A percentile compares a stretch with the other conserved stretches of the same genome.
Evolutionary conservation across 2,888 invertebrate genomes (phyloP).

Genomic region (Monoplex corrugatus): DNA sequence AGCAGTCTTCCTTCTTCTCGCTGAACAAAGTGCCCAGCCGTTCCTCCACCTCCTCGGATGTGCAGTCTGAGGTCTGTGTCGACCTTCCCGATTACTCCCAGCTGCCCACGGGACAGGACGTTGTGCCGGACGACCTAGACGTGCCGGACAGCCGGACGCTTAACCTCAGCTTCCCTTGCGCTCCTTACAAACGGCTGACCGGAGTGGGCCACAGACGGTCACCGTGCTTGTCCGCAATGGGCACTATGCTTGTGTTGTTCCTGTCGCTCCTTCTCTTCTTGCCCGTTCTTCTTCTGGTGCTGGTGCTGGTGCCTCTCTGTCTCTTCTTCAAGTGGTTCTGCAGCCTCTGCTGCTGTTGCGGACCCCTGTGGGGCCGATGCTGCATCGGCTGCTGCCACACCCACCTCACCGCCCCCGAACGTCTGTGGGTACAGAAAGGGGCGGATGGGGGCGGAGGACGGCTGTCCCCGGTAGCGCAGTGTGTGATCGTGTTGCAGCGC

Average conservation of each 20-base stretch:
- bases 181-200: slow-evolving; percentile 80
- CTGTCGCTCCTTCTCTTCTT: slow-evolving; percentile 82
- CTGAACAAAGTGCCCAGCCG: slow-evolving; percentile 51
- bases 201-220: slow-evolving; percentile 81
- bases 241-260: slow-evolving; percentile 75
- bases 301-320: slow-evolving; percentile 81
- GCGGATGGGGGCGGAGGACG: slow-evolving; percentile 56
- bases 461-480: slow-evolving; percentile 81
- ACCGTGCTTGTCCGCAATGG: slow-evolving; percentile 71
- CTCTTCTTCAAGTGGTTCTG: slow-evolving; percentile 74
- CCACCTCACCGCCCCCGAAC: slow-evolving; percentile 81
- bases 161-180: slow-evolving; percentile 75
- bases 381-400: slow-evolving; percentile 76
- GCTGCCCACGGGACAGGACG: slow-evolving; percentile 29
- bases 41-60: slow-evolving; percentile 57
- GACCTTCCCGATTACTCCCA: slow-evolving; percentile 56
- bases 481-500: slow-evolving; percentile 83
- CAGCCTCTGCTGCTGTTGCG: slow-evolving; percentile 75
- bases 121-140: slow-evolving; percentile 40
- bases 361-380: slow-evolving; percentile 62
- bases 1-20: slow-evolving; percentile 47
- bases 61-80: slow-evolving; percentile 57
- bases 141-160: slow-evolving; percentile 23
- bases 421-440: slow-evolving; percentile 80
- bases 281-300: slow-evolving; percentile 81